Percentiles rank a stretch among this genome's conserved stretches.
Evolutionary conservation across 2,797 vertebrate species (phyloP).

Genomic region (Taeniopygia guttata): DNA sequence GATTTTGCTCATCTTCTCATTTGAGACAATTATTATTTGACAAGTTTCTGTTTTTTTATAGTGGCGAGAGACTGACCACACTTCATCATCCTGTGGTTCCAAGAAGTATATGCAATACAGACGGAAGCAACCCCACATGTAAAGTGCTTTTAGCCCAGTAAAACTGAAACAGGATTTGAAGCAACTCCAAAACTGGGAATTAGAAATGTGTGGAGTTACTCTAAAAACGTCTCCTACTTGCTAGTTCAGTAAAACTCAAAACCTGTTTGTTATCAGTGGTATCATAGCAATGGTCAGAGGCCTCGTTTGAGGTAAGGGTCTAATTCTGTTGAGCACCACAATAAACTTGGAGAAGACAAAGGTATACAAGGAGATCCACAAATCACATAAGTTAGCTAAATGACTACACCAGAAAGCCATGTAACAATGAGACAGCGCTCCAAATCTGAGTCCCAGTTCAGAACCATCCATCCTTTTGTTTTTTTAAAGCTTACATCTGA

Average conservation of each 20-base stretch:
- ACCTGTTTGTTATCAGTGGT: background rate
- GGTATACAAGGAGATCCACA: background rate
- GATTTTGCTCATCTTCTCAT: background rate
- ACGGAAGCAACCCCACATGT: background rate
- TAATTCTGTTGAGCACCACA: background rate
- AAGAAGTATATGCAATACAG: background rate
- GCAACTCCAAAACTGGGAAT: background rate
- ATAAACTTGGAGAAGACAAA: background rate
- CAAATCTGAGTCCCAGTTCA: background rate
- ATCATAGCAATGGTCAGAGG: background rate
- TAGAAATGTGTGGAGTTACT: background rate
- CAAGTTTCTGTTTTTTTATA: background rate
- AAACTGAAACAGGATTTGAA: slow-evolving; percentile 10
- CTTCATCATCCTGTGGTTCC: background rate
- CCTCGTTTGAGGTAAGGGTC: background rate
- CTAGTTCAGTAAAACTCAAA: background rate
- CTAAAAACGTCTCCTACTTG: background rate
- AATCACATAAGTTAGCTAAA: background rate
- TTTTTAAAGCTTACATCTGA: background rate
- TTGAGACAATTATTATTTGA: background rate
- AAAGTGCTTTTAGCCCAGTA: background rate
- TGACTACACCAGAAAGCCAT: background rate
- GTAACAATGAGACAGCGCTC: background rate
- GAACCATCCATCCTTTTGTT: background rate
- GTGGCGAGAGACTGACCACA: background rate